phyloP scores from a whole-genome alignment of 2,888 invertebrate genomes.

The Andrena camellia region DNA sequence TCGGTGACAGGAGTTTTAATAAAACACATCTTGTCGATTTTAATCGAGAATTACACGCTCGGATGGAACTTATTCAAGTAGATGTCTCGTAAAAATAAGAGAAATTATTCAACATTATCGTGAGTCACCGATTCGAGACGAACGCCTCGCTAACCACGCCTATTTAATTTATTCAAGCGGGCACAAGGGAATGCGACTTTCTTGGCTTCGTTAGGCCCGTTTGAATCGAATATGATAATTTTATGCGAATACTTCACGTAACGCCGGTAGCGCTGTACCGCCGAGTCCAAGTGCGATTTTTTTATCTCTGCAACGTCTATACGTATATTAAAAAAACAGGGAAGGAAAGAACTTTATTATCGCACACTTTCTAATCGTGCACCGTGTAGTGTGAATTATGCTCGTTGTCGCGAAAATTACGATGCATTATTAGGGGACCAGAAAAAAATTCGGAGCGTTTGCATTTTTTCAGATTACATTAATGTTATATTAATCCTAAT shows the following conservation, averaged over 20 bases:
- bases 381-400: constrained; percentile 23
- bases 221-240: constrained; percentile 54
- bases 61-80: background rate
- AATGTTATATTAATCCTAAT: too few relatives aligned
- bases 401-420: constrained; percentile 8
- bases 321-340: too few relatives aligned
- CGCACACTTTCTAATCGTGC: constrained; percentile 55
- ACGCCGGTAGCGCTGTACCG: constrained; percentile 22
- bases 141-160: constrained; percentile 49
- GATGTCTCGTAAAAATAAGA: constrained; percentile 18
- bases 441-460: too few relatives aligned
- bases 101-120: constrained; percentile 48
- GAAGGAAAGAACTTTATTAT: constrained; percentile 25
- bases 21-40: background rate
- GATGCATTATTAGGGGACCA: background rate
- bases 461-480: too few relatives aligned
- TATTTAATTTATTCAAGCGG: constrained; percentile 51
- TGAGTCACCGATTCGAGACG: constrained; percentile 54
- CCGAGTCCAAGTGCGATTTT: background rate
- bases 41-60: constrained; percentile 1
- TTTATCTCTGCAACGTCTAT: background rate
- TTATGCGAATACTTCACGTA: constrained; percentile 49
- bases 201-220: constrained; percentile 42
- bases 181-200: constrained; percentile 36
- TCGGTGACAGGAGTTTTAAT: background rate